Conservation (phyloP, 2,888 invertebrate genomes). For the Tenthredo amoena region DNA sequence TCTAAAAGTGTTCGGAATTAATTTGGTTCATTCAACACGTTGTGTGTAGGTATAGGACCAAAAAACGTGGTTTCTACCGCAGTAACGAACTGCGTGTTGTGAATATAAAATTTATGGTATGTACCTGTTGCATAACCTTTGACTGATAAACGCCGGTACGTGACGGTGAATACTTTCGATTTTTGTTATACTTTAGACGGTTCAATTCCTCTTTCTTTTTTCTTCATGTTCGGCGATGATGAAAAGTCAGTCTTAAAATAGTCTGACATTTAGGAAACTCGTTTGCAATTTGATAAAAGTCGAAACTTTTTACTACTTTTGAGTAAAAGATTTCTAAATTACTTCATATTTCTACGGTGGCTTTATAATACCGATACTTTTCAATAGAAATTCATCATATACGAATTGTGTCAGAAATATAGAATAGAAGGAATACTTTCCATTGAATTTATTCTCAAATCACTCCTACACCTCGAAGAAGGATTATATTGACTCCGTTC, state of each 20-base stretch:
- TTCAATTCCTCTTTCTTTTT: neutral
- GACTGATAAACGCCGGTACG: neutral
- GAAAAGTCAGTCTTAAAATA: neutral
- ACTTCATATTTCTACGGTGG: neutral
- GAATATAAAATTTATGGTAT: neutral
- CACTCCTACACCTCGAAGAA: no score
- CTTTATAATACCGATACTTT: neutral
- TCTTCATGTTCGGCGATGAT: neutral
- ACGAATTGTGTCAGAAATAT: no score
- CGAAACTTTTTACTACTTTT: neutral
- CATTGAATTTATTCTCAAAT: no score
- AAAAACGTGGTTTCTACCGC: constrained; percentile 4
- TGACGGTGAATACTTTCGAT: constrained; percentile 18
- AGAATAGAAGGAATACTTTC: no score
- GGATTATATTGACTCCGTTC: no score
- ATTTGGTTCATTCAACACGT: neutral
- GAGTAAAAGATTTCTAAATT: neutral
- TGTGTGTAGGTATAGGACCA: neutral
- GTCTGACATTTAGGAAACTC: neutral
- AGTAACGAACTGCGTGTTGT: neutral
- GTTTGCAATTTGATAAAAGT: neutral
- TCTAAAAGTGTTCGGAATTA: neutral
- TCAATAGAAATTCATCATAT: neutral
- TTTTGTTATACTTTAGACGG: neutral
- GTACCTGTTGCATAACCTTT: constrained; percentile 32